These are phyloP conservation scores for Vultur gryphus DNA, from an alignment of 2,797 vertebrate species.

Conservation along the genomic window DNA sequence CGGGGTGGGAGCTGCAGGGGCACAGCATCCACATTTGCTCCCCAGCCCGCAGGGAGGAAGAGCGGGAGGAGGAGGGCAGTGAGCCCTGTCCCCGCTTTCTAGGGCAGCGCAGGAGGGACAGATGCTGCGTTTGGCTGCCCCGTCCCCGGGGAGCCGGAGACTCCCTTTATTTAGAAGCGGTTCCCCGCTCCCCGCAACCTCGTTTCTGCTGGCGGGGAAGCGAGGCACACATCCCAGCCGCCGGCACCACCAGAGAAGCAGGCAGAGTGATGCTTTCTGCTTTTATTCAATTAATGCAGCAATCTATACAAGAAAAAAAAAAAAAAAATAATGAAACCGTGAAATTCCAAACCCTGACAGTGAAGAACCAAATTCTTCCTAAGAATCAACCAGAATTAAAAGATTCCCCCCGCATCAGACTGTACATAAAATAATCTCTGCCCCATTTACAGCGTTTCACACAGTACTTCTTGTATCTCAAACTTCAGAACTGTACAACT, in stretches of 20 bases:
- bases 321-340: slow-evolving; percentile 49
- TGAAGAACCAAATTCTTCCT: slow-evolving; percentile 67
- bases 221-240: rapidly evolving
- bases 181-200: neutral
- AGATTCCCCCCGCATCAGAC: slow-evolving; percentile 59
- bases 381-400: slow-evolving; percentile 69
- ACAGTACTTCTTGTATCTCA: slow-evolving; percentile 68
- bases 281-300: slow-evolving; percentile 79
- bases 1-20: neutral
- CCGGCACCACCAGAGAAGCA: neutral
- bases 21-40: neutral
- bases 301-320: slow-evolving; percentile 71
- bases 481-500: slow-evolving; percentile 76
- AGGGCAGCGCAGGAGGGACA: neutral
- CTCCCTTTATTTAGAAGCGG: slow-evolving; percentile 33
- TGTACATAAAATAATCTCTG: slow-evolving; percentile 76
- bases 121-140: rapidly evolving
- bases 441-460: slow-evolving; percentile 74
- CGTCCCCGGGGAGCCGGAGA: rapidly evolving
- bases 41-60: too few relatives aligned
- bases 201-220: neutral
- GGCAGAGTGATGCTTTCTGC: slow-evolving; percentile 60
- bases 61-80: neutral
- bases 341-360: slow-evolving; percentile 68
- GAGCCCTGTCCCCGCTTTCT: neutral